phyloP scores from a whole-genome alignment of 2,797 vertebrate species.

The Halcyon chelicuti region DNA sequence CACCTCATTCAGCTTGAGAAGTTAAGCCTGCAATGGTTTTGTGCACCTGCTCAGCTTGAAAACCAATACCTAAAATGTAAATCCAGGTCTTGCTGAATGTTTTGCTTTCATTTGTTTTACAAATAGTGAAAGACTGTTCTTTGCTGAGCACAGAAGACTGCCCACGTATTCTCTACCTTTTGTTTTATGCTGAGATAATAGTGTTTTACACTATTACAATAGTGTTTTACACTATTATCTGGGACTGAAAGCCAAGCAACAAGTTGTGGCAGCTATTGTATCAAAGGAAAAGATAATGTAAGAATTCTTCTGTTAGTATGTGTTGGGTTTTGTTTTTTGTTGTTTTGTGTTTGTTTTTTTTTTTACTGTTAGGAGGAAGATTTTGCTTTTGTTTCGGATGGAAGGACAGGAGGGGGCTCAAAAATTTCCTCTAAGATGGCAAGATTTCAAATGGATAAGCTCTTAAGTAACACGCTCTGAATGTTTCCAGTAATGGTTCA shows the following conservation, averaged over 20 bases:
- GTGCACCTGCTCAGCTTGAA: not conserved
- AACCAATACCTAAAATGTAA: not conserved
- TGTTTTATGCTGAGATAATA: not conserved
- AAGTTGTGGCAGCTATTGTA: not conserved
- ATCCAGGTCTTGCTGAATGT: not conserved
- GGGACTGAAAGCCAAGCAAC: not conserved
- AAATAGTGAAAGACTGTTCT: not conserved
- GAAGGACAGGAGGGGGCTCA: not conserved
- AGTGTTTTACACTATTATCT: not conserved
- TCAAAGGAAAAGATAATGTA: not conserved
- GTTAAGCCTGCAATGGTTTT: not conserved
- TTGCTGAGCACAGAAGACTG: not conserved
- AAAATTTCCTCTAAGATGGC: not conserved
- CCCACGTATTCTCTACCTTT: accelerated
- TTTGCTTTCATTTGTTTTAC: not conserved
- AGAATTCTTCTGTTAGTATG: not conserved
- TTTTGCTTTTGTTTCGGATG: not conserved
- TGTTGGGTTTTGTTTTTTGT: no score
- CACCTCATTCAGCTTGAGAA: not conserved
- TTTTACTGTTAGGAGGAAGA: not conserved
- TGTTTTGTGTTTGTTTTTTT: not conserved
- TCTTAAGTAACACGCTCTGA: not conserved
- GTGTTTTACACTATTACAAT: not conserved
- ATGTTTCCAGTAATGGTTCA: not conserved
- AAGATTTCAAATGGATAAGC: not conserved